phyloP scores from a whole-genome alignment of 1,140 invertebrate genomes.

The Adelges cooleyi region DNA sequence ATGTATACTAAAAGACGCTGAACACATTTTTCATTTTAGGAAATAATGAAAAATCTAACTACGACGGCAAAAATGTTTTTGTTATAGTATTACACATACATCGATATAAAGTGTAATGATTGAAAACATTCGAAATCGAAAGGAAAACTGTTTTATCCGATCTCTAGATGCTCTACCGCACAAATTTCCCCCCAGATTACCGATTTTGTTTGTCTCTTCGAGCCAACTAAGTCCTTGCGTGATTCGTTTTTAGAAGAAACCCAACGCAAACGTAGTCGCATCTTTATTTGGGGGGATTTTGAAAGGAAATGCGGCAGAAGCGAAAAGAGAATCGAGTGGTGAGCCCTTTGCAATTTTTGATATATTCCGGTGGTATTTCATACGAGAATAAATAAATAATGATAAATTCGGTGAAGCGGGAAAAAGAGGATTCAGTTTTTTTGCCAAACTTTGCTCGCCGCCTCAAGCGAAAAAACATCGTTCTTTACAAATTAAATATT shows the following conservation, averaged over 20 bases:
- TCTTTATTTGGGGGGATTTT: neutral
- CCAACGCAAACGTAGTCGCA: neutral
- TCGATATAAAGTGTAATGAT: no score
- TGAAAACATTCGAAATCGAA: neutral
- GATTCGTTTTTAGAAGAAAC: neutral
- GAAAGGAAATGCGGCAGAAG: neutral
- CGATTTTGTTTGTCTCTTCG: neutral
- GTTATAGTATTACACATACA: no score
- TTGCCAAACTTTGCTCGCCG: neutral
- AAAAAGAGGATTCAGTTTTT: constrained; percentile 13
- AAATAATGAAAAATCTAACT: no score
- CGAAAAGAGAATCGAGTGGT: neutral
- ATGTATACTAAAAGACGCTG: no score
- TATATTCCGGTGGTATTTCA: neutral
- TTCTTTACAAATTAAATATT: constrained; percentile 18
- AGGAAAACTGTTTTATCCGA: neutral
- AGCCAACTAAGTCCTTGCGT: neutral
- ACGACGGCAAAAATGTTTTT: no score
- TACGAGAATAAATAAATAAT: constrained; percentile 16
- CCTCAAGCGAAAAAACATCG: neutral
- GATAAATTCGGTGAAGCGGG: neutral
- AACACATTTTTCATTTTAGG: no score
- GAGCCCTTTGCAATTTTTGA: neutral
- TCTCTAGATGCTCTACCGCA: neutral
- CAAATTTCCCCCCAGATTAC: neutral